phyloP scores from a whole-genome alignment of 2,113 vertebrate genomes.

The Serinus canaria region DNA sequence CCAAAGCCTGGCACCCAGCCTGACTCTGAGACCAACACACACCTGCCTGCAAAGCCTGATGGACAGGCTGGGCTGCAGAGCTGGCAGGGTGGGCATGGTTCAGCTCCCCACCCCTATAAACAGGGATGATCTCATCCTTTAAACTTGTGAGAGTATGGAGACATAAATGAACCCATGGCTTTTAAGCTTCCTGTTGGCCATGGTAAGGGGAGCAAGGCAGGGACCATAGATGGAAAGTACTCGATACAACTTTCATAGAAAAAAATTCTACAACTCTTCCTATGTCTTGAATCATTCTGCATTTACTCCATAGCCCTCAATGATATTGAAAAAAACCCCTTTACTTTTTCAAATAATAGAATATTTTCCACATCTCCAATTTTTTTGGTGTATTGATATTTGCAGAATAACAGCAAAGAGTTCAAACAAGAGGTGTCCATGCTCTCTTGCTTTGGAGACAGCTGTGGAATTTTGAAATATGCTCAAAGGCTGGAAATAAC shows the following conservation, averaged over 20 bases:
- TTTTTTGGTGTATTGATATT: background rate
- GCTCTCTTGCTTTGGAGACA: background rate
- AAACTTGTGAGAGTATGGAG: background rate
- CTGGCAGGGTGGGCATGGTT: background rate
- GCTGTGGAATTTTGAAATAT: background rate
- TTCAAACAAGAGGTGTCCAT: background rate
- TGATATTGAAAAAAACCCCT: background rate
- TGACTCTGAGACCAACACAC: accelerated
- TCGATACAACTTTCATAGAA: background rate
- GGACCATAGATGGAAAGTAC: background rate
- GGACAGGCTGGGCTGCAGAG: background rate
- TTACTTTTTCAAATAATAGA: background rate
- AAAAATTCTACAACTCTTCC: background rate
- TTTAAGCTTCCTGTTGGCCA: background rate
- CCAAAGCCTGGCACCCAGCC: background rate
- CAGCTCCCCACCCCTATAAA: background rate
- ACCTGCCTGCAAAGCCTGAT: background rate
- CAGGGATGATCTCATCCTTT: background rate
- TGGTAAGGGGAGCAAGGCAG: background rate
- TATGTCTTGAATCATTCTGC: background rate
- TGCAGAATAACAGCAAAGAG: background rate
- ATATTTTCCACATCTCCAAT: background rate
- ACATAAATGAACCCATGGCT: background rate
- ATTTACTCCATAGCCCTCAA: background rate
- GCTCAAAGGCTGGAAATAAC: background rate